These are phyloP conservation scores for Rhimphoctona megacephalus DNA, from an alignment of 2,888 invertebrate genomes.

Conservation along the genomic window DNA sequence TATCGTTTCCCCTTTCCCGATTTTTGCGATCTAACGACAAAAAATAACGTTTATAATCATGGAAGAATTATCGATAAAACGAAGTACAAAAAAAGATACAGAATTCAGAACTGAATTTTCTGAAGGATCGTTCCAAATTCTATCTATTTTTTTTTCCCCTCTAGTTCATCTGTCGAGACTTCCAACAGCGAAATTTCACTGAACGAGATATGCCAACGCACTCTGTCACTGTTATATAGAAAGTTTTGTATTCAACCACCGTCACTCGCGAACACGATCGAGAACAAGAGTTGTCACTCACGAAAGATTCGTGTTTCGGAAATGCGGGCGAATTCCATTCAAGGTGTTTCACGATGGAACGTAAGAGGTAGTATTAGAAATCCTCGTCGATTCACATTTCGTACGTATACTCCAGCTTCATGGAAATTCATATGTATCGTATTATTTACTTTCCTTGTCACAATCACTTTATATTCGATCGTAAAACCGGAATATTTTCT, in stretches of 20 bases:
- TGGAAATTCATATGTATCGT: background rate
- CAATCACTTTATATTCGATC: conserved; percentile 10
- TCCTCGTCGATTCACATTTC: conserved; percentile 23
- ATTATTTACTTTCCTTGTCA: conserved; percentile 1
- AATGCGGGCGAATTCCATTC: conserved; percentile 56
- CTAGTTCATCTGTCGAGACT: background rate
- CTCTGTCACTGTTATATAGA: conserved; percentile 46
- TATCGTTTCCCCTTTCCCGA: background rate
- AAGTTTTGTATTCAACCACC: conserved; percentile 49
- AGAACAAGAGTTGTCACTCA: conserved; percentile 51
- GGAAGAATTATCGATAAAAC: background rate
- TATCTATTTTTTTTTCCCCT: background rate
- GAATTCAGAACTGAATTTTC: background rate
- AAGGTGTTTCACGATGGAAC: conserved; percentile 4
- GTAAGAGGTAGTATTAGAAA: conserved; percentile 16
- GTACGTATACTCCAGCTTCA: background rate
- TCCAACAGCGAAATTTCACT: background rate
- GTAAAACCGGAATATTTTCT: background rate
- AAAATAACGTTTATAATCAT: background rate
- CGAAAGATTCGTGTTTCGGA: conserved; percentile 61
- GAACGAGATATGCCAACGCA: conserved; percentile 11
- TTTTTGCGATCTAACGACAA: conserved; percentile 11
- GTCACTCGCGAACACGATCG: conserved; percentile 24
- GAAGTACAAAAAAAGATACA: background rate
- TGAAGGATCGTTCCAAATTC: background rate